These are phyloP conservation scores for Tipula vernalis DNA, from an alignment of 2,888 invertebrate genomes.

Conservation along the genomic window DNA sequence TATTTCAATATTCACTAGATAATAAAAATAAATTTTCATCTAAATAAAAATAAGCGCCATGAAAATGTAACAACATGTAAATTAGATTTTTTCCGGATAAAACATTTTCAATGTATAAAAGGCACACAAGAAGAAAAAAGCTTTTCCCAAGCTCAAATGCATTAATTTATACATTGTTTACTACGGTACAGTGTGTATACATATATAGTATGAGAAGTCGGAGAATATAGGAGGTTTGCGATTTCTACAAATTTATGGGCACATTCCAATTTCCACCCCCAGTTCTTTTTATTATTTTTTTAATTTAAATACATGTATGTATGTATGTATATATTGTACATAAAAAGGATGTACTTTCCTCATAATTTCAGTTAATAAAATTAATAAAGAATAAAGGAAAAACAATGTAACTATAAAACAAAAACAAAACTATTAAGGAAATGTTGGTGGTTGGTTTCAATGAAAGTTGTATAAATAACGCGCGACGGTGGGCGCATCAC, in stretches of 20 bases:
- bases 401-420: neutral
- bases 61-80: neutral
- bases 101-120: neutral
- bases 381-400: neutral
- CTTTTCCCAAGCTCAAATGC: neutral
- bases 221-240: neutral
- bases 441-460: neutral
- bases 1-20: neutral
- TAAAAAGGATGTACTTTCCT: neutral
- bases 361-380: neutral
- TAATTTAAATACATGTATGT: neutral
- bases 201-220: no score
- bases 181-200: neutral
- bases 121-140: neutral
- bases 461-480: neutral
- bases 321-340: neutral
- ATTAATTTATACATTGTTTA: neutral
- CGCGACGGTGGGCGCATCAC: neutral
- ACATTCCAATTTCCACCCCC: neutral
- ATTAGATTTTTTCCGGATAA: neutral
- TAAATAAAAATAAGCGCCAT: neutral
- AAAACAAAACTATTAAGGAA: neutral
- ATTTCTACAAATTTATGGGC: neutral
- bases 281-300: neutral
- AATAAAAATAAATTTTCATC: neutral